Evolutionary conservation across 2,797 vertebrate species (phyloP), one percentile per base, ranked within the genome.

Genomic region (Bradypodion ventrale): DNA sequence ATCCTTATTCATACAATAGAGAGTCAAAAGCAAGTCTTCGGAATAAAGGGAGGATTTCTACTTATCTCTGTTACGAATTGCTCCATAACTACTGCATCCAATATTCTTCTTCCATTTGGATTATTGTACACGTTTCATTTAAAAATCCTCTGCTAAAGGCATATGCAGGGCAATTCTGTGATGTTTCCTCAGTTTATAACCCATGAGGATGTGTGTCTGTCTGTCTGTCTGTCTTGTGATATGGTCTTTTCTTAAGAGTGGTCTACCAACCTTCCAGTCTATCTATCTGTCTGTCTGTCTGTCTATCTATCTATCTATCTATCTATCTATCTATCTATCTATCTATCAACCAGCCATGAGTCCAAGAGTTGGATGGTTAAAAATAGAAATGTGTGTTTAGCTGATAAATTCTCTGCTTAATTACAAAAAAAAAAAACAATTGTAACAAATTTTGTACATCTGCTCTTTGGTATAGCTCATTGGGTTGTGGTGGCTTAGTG

Each of bases 21-120:
- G 75, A 86, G 82, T 40, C 32, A 32, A 80, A 70, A 49, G 70
- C 60, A 87, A 19, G 73, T 73, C 63, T 77, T 89, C 65, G 80
- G 86, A 66, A 63, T 69, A 68, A 69, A 44, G 68, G 82, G 46
- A 74, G 25, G 5, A 3, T 75, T 62, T 77, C 52, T 56, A 78
- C 75, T 78, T 74, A 60, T 1, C 80, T 2, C 0, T 66, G 15
- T 35, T 79, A 72, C 75, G 82, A 82, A 82, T 80, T 81, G 49
- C 66, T 80, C 74, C 16, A 5, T 66, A 62, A 62, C 62, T 69
- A 62, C 62, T 69, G 52, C 75, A 81, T 78, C 77, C 27, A 74
- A 68, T 5, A 32, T 60, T 66, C 27, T 72, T 63, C 32, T 56
- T 80, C 37, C n/a, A 16, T 42, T 63, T 72, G 78, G 68, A 52